These are phyloP conservation scores for Dolichomitus sp. DNA, from an alignment of 2,888 invertebrate genomes.

Conservation along the genomic window DNA sequence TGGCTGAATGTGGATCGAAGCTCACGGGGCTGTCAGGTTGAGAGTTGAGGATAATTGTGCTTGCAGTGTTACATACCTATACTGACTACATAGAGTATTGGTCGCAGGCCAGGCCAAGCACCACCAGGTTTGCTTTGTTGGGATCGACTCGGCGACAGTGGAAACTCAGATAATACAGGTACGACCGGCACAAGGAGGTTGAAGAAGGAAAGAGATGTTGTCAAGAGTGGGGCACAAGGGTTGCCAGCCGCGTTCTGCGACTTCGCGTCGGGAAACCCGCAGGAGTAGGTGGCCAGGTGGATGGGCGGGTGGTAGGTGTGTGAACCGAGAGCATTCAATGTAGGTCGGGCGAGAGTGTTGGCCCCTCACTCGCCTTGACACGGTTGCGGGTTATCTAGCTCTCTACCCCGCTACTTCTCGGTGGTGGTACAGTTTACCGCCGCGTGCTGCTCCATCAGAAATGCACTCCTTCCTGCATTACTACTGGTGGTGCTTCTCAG, in stretches of 20 bases:
- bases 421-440: constrained; percentile 43
- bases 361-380: constrained; percentile 83
- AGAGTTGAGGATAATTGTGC: constrained; percentile 12
- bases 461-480: constrained; percentile 31
- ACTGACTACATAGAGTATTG: neutral
- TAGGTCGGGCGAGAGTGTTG: constrained; percentile 84
- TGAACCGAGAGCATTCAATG: constrained; percentile 74
- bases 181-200: constrained; percentile 15
- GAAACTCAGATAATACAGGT: constrained; percentile 18
- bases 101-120: neutral
- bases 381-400: constrained; percentile 81
- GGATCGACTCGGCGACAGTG: constrained; percentile 47
- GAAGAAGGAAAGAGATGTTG: constrained; percentile 15
- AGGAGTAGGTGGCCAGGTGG: constrained; percentile 66
- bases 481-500: neutral
- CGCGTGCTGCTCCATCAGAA: constrained; percentile 36
- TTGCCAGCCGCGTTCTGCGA: constrained; percentile 37
- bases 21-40: constrained; percentile 25
- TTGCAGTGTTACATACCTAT: constrained; percentile 2
- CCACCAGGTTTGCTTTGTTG: constrained; percentile 31
- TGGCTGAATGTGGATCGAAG: constrained; percentile 59
- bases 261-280: constrained; percentile 49
- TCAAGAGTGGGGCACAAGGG: constrained; percentile 12
- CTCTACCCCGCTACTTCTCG: constrained; percentile 44
- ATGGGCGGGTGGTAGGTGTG: constrained; percentile 73